Evolutionary conservation across 2,113 vertebrate genomes (phyloP).

Genomic region (Galbula dea): DNA sequence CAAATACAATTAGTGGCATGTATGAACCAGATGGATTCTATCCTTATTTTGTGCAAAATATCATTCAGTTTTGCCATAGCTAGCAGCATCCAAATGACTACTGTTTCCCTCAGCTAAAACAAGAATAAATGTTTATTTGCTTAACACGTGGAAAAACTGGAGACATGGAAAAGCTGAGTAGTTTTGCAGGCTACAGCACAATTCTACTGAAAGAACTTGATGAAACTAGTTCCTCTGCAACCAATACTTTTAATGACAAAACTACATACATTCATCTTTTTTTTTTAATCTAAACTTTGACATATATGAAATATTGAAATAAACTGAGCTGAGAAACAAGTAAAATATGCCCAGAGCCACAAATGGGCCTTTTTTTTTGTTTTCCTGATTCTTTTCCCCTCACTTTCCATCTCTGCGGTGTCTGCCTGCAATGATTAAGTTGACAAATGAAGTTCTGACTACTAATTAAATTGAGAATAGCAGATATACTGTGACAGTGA

Average conservation of each 20-base stretch:
- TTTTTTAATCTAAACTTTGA: conserved; percentile 1
- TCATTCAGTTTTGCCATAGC: not conserved
- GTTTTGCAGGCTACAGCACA: not conserved
- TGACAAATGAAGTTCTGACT: conserved; percentile 64
- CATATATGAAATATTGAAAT: conserved; percentile 15
- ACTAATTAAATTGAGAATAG: conserved; percentile 64
- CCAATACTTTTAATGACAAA: not conserved
- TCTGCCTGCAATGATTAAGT: conserved; percentile 61
- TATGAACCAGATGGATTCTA: not conserved
- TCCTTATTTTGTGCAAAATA: not conserved
- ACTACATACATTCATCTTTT: not conserved
- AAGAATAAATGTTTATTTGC: not conserved
- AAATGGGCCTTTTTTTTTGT: not conserved
- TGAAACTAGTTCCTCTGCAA: not conserved
- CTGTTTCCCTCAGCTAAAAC: not conserved
- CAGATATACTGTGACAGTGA: conserved; percentile 32
- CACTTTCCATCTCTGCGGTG: not conserved
- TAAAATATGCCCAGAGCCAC: not conserved
- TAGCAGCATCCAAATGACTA: not conserved
- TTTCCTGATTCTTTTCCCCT: not conserved
- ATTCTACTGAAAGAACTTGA: not conserved
- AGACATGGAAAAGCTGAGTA: not conserved
- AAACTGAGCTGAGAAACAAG: conserved; percentile 14
- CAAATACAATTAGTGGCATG: not conserved
- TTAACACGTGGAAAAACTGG: not conserved